Evolutionary conservation across 2,888 invertebrate genomes (phyloP).

Genomic region (Dendrolimus houi): DNA sequence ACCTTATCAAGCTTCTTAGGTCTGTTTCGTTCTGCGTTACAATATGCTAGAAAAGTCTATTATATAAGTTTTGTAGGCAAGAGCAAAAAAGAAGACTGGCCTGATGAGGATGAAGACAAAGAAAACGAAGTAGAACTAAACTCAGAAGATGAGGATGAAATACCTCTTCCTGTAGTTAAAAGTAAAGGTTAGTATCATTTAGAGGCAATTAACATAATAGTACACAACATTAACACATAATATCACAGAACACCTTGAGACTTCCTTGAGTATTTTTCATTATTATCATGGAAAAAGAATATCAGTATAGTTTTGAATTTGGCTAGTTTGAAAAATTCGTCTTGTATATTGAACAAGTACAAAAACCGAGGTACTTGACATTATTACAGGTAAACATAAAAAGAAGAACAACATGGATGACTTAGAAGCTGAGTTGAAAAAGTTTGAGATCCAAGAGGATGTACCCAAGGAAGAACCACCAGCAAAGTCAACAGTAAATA

Average conservation of each 20-base stretch:
- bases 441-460: conserved; percentile 59
- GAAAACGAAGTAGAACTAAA: conserved; percentile 43
- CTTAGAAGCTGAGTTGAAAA: conserved; percentile 62
- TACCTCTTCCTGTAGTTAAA: conserved; percentile 51
- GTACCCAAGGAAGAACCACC: conserved; percentile 27
- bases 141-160: conserved; percentile 50
- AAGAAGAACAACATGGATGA: conserved; percentile 63
- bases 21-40: too few species aligned
- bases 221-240: too few species aligned
- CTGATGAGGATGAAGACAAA: conserved; percentile 58
- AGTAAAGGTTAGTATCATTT: conserved; percentile 44
- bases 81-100: conserved; percentile 50
- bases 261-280: too few species aligned
- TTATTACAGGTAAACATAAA: conserved; percentile 45
- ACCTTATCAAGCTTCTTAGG: too few species aligned
- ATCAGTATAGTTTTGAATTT: too few species aligned
- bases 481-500: conserved; percentile 31
- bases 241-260: too few species aligned
- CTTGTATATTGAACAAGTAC: too few species aligned
- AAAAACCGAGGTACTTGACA: too few species aligned
- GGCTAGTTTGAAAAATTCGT: too few species aligned
- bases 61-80: conserved; percentile 21
- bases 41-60: too few species aligned
- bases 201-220: neutral
- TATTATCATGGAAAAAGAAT: too few species aligned